Evolutionary conservation across 2,113 vertebrate species (phyloP), one percentile per base, ranked within the genome.

Genomic region (Geococcyx californianus): DNA sequence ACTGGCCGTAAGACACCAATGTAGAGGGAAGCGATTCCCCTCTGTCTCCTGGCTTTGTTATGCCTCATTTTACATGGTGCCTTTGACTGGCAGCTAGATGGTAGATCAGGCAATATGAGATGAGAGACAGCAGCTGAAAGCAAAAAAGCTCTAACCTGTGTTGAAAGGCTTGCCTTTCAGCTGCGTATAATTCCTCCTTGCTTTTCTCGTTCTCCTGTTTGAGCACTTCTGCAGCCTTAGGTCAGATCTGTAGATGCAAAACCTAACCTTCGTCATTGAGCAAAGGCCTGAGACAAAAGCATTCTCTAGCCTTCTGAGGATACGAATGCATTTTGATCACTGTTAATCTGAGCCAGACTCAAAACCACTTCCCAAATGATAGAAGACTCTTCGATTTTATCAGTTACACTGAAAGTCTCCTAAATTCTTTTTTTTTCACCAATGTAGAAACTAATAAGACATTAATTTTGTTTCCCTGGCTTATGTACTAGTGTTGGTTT

Each of bases 101-200:
- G 59, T 40, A n/a, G 76, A 92, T 88, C 85, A 86, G 85, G 81
- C 49, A 90, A 70, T 23, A 14, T 14, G 20, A 94, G 73, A 96
- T 52, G 81, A 90, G 79, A 95, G 44, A 73, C 72, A 88, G 76
- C 59, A 84, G 52, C 76, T 95, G 88, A 94, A 96, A 93, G 82
- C 72, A 93, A 78, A 81, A 83, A 64, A 81, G 52, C 64, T 86
- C 84, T 84, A 86, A 75, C 87, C n/a, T 78, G 73, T 34, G 13
- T 42, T 40, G n/a, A 33, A 83, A 90, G 63, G 40, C 56, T 95
- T 91, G 80, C 34, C 79, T 88, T 91, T 77, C 64, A 78, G 76
- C 82, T 74, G 83, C 69, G 67, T 52, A 78, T 95, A 93, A 88
- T 81, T 81, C 76, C 63, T 90, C 42, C 88, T 75, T 54, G 56